phyloP scores from a whole-genome alignment of 2,888 invertebrate genomes.

The Oeneis ivallda region DNA sequence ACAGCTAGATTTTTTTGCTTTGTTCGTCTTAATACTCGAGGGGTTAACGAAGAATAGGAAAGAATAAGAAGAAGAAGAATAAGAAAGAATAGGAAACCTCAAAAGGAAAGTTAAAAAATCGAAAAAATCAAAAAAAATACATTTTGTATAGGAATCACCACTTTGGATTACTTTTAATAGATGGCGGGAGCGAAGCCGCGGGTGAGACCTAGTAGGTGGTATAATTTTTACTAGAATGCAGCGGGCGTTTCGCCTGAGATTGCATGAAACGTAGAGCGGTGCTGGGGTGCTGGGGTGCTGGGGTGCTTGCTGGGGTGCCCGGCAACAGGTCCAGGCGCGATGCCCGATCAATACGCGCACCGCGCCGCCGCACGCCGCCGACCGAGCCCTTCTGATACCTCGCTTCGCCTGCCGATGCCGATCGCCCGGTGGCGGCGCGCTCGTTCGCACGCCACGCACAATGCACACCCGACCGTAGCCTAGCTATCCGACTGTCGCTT shows the following conservation, averaged over 20 bases:
- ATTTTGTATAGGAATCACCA: too few species aligned
- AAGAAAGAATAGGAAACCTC: too few species aligned
- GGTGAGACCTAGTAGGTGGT: too few species aligned
- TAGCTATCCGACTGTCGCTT: constrained; percentile 21
- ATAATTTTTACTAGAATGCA: constrained; percentile 22
- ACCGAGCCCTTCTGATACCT: constrained; percentile 32
- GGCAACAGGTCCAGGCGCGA: constrained; percentile 74
- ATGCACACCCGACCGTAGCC: constrained; percentile 27
- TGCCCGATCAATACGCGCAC: constrained; percentile 68
- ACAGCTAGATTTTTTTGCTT: too few species aligned
- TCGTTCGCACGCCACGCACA: constrained; percentile 35
- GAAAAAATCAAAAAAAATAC: too few species aligned
- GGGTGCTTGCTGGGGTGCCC: constrained; percentile 66
- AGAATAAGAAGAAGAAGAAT: too few species aligned
- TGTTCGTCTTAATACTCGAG: too few species aligned
- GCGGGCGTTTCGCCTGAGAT: constrained; percentile 26
- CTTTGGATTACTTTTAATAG: too few species aligned
- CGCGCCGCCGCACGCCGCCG: constrained; percentile 59
- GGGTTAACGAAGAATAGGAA: too few species aligned
- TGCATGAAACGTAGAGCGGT: constrained; percentile 53
- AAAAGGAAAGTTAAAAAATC: too few species aligned
- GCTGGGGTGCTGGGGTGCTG: constrained; percentile 64
- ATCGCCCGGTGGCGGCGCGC: constrained; percentile 11
- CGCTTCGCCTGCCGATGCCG: constrained; percentile 21
- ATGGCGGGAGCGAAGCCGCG: too few species aligned